A percentile compares a stretch with the other conserved stretches of the same genome.
Evolutionary conservation across 2,888 invertebrate genomes (phyloP).

Genomic region (Andrena marginata): DNA sequence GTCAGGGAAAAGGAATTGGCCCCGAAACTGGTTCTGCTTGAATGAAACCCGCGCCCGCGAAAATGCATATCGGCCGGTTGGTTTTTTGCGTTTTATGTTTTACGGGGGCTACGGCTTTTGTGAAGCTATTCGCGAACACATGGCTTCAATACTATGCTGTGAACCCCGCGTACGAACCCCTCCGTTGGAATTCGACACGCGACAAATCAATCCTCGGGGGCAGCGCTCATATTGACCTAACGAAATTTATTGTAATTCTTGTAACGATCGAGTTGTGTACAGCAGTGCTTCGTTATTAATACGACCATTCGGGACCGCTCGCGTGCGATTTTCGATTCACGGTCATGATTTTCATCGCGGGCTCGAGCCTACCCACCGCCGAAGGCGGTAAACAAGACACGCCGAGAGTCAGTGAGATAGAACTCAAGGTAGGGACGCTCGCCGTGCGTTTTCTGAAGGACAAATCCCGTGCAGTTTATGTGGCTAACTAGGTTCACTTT

Average conservation of each 20-base stretch:
- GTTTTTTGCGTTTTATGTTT: slow-evolving; percentile 77
- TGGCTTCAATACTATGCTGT: slow-evolving; percentile 12
- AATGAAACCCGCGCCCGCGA: slow-evolving; percentile 66
- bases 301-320: too few relatives aligned
- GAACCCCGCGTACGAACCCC: slow-evolving; percentile 60
- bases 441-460: too few relatives aligned
- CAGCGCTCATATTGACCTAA: not conserved
- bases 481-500: too few relatives aligned
- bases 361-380: too few relatives aligned
- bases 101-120: slow-evolving; percentile 69
- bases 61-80: slow-evolving; percentile 79
- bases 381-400: too few relatives aligned
- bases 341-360: too few relatives aligned
- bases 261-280: too few relatives aligned
- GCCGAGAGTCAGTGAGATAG: too few relatives aligned
- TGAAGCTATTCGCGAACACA: slow-evolving; percentile 55
- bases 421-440: too few relatives aligned
- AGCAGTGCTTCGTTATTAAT: too few relatives aligned
- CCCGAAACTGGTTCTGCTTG: slow-evolving; percentile 68
- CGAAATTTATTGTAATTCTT: not conserved
- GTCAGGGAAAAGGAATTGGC: slow-evolving; percentile 68
- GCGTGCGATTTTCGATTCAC: too few relatives aligned
- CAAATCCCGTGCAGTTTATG: too few relatives aligned
- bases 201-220: slow-evolving; percentile 65
- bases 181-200: slow-evolving; percentile 58